Evolutionary conservation across 2,113 vertebrate species (phyloP), one percentile per base, ranked within the genome.

Genomic region (Orcinus orca): DNA sequence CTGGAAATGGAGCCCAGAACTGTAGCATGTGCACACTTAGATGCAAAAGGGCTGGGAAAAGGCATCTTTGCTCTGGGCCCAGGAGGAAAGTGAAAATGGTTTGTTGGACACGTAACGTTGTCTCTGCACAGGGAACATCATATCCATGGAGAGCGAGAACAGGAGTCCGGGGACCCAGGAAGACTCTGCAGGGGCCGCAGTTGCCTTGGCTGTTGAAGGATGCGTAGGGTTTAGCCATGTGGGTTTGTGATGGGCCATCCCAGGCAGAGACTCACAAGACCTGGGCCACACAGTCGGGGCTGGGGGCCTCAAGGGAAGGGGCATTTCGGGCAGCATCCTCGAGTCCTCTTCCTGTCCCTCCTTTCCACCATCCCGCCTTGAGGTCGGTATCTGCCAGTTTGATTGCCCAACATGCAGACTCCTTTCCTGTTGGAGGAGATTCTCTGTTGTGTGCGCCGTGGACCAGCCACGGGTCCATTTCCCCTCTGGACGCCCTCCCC

Each of bases 211-310:
- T 62, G 38, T 73, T 55, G 8, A n/a, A 50, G 10, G 74, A 63
- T 7, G 26, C 2, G 0, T 18, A 26, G 36, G 17, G 8, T 15
- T 86, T 53, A 44, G 8, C 18, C 6, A 6, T 29, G 8, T 8
- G 17, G 17, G 41, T 38, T 21, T 9, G 26, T 26, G 58, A 11
- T 65, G 44, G 65, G 20, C 2, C 25, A 7, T 62, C 55, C 41
- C 29, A 6, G 26, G 60, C 68, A 58, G 84, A 81, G 38, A 13
- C 38, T 36, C 47, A 10, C 23, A 12, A 41, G 31, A 21, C 29
- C 3, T 12, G 9, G 36, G 58, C 29, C 21, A 18, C 8, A 21
- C 6, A 1, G 1, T 58, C 17, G 2, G 13, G 20, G 14, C 13
- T 58, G 23, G 55, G 18, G 29, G 23, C 33, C 4, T 58, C 55